Evolutionary conservation across 2,888 invertebrate species (phyloP).

Genomic region (Gymnosoma rotundatum): DNA sequence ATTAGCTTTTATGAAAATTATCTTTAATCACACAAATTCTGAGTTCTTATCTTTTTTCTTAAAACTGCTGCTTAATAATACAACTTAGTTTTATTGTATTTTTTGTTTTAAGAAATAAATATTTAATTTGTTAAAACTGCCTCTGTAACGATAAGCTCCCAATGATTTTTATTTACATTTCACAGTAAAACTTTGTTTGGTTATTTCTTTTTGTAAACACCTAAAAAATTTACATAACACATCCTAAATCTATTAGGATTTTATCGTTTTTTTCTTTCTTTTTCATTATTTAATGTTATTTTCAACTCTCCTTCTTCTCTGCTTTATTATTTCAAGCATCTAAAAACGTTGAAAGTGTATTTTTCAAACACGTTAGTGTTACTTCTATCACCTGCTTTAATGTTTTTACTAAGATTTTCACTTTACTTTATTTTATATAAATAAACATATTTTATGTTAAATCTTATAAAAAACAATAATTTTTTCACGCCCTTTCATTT

Average conservation of each 20-base stretch:
- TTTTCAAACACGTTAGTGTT: constrained; percentile 44
- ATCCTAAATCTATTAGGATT: constrained; percentile 37
- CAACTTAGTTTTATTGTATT: too few species aligned
- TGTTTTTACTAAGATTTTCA: constrained; percentile 28
- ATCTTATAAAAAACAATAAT: constrained; percentile 37
- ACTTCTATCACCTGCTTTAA: constrained; percentile 66
- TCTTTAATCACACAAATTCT: too few species aligned
- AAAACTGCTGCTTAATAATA: too few species aligned
- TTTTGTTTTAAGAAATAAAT: too few species aligned
- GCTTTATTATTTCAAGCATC: neutral
- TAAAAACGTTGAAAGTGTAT: neutral
- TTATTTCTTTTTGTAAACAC: neutral
- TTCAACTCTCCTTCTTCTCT: constrained; percentile 5
- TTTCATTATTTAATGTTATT: constrained; percentile 29
- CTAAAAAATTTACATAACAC: constrained; percentile 8
- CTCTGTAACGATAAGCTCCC: too few species aligned
- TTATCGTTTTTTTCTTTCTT: constrained; percentile 13
- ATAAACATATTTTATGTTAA: constrained; percentile 66
- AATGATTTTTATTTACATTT: constrained; percentile 6
- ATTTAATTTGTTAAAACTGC: too few species aligned
- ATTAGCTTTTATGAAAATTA: too few species aligned
- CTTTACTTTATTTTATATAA: constrained; percentile 29
- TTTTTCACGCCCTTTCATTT: constrained; percentile 53
- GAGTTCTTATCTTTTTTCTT: too few species aligned
- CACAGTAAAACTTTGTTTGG: neutral